Percentiles rank a stretch among this genome's conserved stretches.
Conservation (phyloP, 2,888 invertebrate species). For the Opisthograptis luteolata region DNA sequence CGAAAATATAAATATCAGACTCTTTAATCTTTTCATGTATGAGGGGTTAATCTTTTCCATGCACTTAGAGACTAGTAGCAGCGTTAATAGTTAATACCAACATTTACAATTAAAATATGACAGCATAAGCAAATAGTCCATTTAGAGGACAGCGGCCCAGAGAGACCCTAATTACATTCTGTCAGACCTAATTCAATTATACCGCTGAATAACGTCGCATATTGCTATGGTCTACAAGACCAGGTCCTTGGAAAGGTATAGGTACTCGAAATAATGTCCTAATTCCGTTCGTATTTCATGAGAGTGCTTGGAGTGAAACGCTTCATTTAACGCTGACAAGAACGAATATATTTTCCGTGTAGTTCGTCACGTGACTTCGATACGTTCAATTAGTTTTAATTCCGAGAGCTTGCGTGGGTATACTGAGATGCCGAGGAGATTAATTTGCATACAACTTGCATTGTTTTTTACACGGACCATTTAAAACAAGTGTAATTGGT, state of each 20-base stretch:
- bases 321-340: not conserved
- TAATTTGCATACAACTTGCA: too few species aligned
- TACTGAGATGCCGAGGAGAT: not conserved
- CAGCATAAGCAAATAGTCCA: slow-evolving; percentile 17
- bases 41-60: too few species aligned
- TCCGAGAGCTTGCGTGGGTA: not conserved
- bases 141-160: slow-evolving; percentile 18
- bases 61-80: too few species aligned
- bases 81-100: too few species aligned
- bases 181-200: slow-evolving; percentile 30
- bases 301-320: slow-evolving; percentile 5
- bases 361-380: slow-evolving; percentile 1
- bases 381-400: slow-evolving; percentile 10
- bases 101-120: slow-evolving; percentile 14
- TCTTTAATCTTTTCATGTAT: too few species aligned
- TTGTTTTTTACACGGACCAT: too few species aligned
- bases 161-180: slow-evolving; percentile 26
- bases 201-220: slow-evolving; percentile 23
- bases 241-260: slow-evolving; percentile 21
- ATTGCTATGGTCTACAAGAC: slow-evolving; percentile 5
- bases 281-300: slow-evolving; percentile 2
- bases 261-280: slow-evolving; percentile 6
- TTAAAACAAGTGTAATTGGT: too few species aligned
- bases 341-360: slow-evolving; percentile 1
- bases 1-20: too few species aligned